phyloP scores from a whole-genome alignment of 2,797 vertebrate species.

The Sparidentex hasta region DNA sequence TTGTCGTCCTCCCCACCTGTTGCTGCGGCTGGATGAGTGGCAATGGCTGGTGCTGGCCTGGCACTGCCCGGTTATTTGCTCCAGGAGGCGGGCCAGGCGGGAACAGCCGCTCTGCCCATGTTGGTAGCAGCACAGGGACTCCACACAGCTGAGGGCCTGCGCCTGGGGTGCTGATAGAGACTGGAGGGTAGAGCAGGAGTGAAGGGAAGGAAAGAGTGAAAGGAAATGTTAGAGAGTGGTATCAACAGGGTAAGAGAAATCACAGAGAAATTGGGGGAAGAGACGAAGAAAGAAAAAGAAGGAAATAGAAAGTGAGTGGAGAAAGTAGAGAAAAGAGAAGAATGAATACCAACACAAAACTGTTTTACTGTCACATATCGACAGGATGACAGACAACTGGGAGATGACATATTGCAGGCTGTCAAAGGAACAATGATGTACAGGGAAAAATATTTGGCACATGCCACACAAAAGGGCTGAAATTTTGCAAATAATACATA shows the following conservation, averaged over 20 bases:
- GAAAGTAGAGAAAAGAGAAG: constrained; percentile 24
- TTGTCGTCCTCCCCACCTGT: constrained; percentile 88
- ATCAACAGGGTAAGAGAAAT: not conserved
- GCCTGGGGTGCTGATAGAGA: constrained; percentile 89
- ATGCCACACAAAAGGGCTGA: constrained; percentile 50
- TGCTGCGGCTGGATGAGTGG: constrained; percentile 80
- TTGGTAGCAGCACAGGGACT: constrained; percentile 97
- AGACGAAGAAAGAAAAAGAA: not conserved
- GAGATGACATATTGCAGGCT: constrained; percentile 59
- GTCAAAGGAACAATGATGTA: constrained; percentile 42
- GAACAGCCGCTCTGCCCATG: constrained; percentile 91
- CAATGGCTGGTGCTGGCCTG: constrained; percentile 89
- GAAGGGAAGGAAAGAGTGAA: not conserved
- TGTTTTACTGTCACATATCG: constrained; percentile 1
- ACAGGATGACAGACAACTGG: constrained; percentile 19
- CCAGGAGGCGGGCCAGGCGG: constrained; percentile 93
- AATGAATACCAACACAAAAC: constrained; percentile 19
- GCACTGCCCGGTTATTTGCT: constrained; percentile 91
- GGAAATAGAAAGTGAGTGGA: constrained; percentile 2
- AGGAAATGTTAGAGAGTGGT: not conserved
- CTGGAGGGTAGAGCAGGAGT: constrained; percentile 72
- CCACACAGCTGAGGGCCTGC: constrained; percentile 93
- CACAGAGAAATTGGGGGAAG: not conserved
- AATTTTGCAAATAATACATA: constrained; percentile 43
- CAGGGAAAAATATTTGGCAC: constrained; percentile 34